These are phyloP conservation scores for Geotrupes spiniger DNA, from an alignment of 2,888 invertebrate species.

Conservation along the genomic window DNA sequence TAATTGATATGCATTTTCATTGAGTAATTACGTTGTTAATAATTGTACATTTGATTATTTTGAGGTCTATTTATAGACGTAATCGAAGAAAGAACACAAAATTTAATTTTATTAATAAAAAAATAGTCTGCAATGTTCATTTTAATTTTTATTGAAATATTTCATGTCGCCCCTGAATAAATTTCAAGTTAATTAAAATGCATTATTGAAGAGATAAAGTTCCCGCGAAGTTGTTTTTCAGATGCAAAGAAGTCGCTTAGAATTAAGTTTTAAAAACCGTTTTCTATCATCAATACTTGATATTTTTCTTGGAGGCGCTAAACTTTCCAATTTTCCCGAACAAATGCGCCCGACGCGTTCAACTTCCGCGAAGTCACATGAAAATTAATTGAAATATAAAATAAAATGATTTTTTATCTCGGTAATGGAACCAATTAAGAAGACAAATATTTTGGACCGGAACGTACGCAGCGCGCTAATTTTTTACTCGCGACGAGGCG, in stretches of 20 bases:
- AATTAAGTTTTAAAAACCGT: not conserved
- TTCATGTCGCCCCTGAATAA: not conserved
- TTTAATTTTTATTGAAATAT: constrained; percentile 8
- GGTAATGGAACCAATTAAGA: too few relatives aligned
- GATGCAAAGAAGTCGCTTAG: too few relatives aligned
- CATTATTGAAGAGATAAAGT: not conserved
- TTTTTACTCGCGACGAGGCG: not conserved
- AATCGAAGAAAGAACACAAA: too few relatives aligned
- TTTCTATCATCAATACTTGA: not conserved
- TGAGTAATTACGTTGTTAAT: not conserved
- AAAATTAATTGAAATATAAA: constrained; percentile 18
- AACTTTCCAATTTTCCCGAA: not conserved
- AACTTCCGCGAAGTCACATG: not conserved
- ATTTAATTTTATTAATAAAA: too few relatives aligned
- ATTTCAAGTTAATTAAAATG: not conserved
- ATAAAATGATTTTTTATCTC: too few relatives aligned
- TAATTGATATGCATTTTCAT: constrained; percentile 8
- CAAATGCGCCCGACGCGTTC: not conserved
- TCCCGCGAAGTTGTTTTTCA: too few relatives aligned
- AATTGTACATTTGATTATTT: too few relatives aligned
- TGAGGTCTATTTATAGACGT: too few relatives aligned
- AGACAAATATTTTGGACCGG: too few relatives aligned
- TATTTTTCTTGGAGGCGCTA: not conserved
- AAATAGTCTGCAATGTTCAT: too few relatives aligned
- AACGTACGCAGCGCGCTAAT: too few relatives aligned